Conservation (phyloP, 2,113 vertebrate species). For the Myotis yumanensis region DNA sequence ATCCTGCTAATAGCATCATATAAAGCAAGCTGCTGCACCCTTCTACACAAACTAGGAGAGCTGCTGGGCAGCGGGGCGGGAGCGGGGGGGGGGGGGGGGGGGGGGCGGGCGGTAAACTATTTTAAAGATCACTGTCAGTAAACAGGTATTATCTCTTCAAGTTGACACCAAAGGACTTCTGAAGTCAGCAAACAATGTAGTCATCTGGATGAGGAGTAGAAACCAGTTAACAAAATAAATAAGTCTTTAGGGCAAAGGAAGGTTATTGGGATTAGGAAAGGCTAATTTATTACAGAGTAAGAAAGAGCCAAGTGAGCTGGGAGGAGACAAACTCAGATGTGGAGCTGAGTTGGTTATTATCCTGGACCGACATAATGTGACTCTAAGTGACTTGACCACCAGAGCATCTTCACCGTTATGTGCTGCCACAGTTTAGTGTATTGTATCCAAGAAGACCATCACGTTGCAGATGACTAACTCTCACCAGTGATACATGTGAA, state of each 20-base stretch:
- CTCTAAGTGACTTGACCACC: not conserved
- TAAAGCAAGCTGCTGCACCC: not conserved
- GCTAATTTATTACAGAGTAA: not conserved
- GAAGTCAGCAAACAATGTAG: not conserved
- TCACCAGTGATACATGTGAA: not conserved
- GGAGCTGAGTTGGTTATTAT: not conserved
- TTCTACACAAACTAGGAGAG: not conserved
- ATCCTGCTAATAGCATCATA: not conserved
- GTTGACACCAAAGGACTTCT: not conserved
- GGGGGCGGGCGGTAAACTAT: not conserved
- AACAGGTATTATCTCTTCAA: not conserved
- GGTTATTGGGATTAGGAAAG: not conserved
- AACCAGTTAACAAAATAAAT: slow-evolving; percentile 5
- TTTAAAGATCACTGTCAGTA: not conserved
- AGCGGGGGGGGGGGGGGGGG: fast-evolving
- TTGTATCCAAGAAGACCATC: not conserved
- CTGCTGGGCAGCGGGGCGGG: not conserved
- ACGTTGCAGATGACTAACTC: not conserved
- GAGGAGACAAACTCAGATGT: not conserved
- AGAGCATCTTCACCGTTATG: fast-evolving
- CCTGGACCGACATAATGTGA: not conserved
- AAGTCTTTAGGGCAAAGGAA: not conserved
- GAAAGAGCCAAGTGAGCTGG: not conserved
- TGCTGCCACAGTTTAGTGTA: fast-evolving
- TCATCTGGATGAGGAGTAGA: not conserved